Conservation (phyloP, 2,888 invertebrate species). For the Cryptus armator region DNA sequence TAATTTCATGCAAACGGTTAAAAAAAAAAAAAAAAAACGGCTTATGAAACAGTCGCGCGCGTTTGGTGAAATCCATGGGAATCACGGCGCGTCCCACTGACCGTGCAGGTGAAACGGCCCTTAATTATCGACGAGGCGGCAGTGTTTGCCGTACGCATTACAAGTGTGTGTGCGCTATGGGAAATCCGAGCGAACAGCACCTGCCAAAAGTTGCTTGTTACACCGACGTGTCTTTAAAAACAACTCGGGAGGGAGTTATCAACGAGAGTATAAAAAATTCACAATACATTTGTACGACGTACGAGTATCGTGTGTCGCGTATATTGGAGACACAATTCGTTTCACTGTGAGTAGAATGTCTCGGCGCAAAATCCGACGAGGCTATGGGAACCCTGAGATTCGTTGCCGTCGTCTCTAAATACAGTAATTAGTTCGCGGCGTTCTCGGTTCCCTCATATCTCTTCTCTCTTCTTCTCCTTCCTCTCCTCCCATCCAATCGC, state of each 20-base stretch:
- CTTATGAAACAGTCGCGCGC: neutral
- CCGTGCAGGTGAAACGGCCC: slow-evolving; percentile 67
- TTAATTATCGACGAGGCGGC: slow-evolving; percentile 64
- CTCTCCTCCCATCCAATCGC: slow-evolving; percentile 39
- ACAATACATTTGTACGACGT: slow-evolving; percentile 7
- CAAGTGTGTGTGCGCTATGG: slow-evolving; percentile 70
- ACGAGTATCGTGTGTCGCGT: neutral
- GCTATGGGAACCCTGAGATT: slow-evolving; percentile 82
- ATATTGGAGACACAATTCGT: neutral
- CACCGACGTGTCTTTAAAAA: neutral
- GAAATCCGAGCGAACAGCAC: slow-evolving; percentile 76
- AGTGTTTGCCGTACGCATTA: neutral
- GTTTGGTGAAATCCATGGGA: slow-evolving; percentile 76
- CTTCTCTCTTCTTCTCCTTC: neutral
- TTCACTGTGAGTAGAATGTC: slow-evolving; percentile 6
- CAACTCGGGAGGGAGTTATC: too few species aligned
- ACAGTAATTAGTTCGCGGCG: slow-evolving; percentile 80
- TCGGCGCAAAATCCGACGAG: slow-evolving; percentile 70
- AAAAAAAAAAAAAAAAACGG: slow-evolving; percentile 7
- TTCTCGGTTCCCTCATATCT: slow-evolving; percentile 44
- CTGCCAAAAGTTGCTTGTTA: slow-evolving; percentile 74
- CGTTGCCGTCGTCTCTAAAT: slow-evolving; percentile 79
- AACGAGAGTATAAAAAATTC: neutral
- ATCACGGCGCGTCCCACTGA: slow-evolving; percentile 73
- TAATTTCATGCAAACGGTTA: slow-evolving; percentile 5